Conservation (phyloP, 2,113 vertebrate species). For the Alethe castanea region DNA sequence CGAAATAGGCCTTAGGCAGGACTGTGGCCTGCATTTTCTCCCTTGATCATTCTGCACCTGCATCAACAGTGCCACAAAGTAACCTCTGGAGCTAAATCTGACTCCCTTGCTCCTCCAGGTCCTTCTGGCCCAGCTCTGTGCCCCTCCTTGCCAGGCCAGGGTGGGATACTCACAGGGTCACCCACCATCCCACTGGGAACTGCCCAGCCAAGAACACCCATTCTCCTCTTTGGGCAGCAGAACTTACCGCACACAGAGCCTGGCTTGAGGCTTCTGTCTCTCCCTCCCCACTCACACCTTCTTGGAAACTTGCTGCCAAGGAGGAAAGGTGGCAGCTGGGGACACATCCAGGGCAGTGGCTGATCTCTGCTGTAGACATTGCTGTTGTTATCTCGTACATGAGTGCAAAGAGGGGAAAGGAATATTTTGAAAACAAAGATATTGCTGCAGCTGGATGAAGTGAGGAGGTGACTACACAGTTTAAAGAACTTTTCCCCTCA, state of each 20-base stretch:
- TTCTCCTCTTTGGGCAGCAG: background rate
- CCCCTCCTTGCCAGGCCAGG: accelerated
- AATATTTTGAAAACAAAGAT: constrained; percentile 34
- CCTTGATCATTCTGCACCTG: background rate
- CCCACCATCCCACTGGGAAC: background rate
- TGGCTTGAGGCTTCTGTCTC: background rate
- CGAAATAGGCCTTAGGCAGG: accelerated
- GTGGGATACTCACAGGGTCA: background rate
- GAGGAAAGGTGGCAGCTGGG: background rate
- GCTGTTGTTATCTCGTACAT: background rate
- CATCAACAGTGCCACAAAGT: background rate
- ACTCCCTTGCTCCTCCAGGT: no score
- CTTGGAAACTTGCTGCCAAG: background rate
- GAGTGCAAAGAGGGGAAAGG: background rate
- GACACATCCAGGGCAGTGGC: background rate
- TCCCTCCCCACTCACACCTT: background rate
- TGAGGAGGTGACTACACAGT: background rate
- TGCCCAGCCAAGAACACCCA: background rate
- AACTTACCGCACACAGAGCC: background rate
- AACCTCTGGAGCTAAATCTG: background rate
- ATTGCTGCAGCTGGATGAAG: background rate
- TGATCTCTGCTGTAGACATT: background rate
- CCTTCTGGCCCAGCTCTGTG: background rate
- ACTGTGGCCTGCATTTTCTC: background rate
- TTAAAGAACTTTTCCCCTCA: background rate